Evolutionary conservation across 2,888 invertebrate genomes (phyloP).

Genomic region (Xestia xanthographa): DNA sequence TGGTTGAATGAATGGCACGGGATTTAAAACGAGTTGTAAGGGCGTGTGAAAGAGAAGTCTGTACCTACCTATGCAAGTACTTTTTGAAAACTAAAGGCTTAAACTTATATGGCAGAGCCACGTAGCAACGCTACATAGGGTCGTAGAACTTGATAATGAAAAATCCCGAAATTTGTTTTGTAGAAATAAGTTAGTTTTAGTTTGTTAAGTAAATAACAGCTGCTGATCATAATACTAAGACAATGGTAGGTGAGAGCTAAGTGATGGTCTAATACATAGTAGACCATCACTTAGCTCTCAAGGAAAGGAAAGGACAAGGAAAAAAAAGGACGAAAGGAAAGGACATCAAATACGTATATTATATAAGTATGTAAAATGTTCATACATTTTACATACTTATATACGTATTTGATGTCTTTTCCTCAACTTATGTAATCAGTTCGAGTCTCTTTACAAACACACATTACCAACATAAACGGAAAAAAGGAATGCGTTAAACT

Average conservation of each 20-base stretch:
- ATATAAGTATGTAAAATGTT: too few relatives aligned
- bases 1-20: constrained; percentile 8
- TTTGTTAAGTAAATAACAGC: background rate
- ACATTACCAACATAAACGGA: background rate
- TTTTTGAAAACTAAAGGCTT: background rate
- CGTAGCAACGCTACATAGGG: background rate
- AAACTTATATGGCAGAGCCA: background rate
- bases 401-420: background rate
- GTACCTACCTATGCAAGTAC: background rate
- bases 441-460: background rate
- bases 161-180: background rate
- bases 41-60: background rate
- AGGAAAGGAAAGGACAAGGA: too few relatives aligned
- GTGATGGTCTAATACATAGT: background rate
- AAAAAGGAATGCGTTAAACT: constrained; percentile 6
- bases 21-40: background rate
- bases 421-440: background rate
- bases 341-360: too few relatives aligned
- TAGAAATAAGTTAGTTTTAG: background rate
- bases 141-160: background rate
- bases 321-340: too few relatives aligned
- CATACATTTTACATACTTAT: too few relatives aligned
- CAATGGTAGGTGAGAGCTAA: background rate
- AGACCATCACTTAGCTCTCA: too few relatives aligned
- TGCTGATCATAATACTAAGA: background rate